Percentiles rank a stretch among this genome's conserved stretches.
Conservation (phyloP, 1,140 invertebrate species). For the Lepidurus apus region DNA sequence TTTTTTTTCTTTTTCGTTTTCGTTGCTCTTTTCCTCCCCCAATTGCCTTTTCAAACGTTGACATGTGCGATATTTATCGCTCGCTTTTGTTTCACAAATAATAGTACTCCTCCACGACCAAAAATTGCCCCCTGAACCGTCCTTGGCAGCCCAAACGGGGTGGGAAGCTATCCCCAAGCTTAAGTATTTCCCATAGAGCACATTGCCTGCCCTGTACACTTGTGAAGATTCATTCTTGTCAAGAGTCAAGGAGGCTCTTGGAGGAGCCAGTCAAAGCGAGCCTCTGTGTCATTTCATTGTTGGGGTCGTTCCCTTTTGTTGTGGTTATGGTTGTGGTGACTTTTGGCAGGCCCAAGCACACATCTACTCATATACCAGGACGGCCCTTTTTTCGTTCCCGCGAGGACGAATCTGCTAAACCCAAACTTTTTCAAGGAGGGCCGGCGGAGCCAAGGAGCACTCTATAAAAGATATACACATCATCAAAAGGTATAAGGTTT, state of each 20-base stretch:
- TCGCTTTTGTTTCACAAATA: background rate
- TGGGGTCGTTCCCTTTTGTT: background rate
- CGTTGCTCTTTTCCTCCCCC: background rate
- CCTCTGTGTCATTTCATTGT: background rate
- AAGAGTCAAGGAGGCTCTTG: conserved; percentile 5
- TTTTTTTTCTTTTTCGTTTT: background rate
- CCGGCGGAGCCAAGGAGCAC: background rate
- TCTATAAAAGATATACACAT: background rate
- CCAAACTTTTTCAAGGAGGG: background rate
- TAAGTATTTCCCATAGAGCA: too few relatives aligned
- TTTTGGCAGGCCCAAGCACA: background rate
- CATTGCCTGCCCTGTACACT: too few relatives aligned
- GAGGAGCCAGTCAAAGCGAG: background rate
- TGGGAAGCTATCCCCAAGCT: background rate
- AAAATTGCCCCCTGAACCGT: background rate
- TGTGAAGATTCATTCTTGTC: too few relatives aligned
- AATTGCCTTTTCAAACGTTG: conserved; percentile 1
- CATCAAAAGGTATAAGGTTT: conserved; percentile 20
- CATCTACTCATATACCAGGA: background rate
- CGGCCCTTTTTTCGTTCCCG: background rate
- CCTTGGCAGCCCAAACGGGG: background rate
- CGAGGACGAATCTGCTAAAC: background rate
- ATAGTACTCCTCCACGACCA: background rate
- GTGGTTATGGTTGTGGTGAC: background rate
- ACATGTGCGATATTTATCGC: conserved; percentile 13